phyloP scores from a whole-genome alignment of 2,113 vertebrate species.

The Gobius niger region DNA sequence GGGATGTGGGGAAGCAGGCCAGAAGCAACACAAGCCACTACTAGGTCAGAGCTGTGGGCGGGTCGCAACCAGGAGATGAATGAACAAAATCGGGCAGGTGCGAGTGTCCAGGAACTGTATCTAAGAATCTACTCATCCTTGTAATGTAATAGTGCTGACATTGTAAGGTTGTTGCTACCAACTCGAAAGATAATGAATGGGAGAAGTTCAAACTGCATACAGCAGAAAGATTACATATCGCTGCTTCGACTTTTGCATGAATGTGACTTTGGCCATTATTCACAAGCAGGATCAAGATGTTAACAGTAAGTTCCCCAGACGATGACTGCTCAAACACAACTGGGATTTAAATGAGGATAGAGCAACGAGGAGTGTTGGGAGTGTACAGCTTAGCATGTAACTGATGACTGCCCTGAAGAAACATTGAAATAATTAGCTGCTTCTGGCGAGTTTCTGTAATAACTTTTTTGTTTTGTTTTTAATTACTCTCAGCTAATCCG shows the following conservation, averaged over 20 bases:
- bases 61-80: conserved; percentile 27
- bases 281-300: background rate
- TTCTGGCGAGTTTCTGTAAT: conserved; percentile 44
- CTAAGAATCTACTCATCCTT: conserved; percentile 7
- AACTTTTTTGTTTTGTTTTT: conserved; percentile 35
- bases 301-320: background rate
- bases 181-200: conserved; percentile 7
- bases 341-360: background rate
- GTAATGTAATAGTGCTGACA: conserved; percentile 1
- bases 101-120: conserved; percentile 35
- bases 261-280: conserved; percentile 13
- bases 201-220: conserved; percentile 2
- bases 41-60: conserved; percentile 35
- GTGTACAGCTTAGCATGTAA: conserved; percentile 2
- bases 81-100: conserved; percentile 47
- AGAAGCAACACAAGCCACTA: conserved; percentile 26
- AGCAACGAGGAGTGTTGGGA: background rate
- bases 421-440: conserved; percentile 28
- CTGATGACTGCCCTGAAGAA: conserved; percentile 26
- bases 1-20: conserved; percentile 54
- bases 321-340: background rate
- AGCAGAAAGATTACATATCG: background rate
- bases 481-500: conserved; percentile 49
- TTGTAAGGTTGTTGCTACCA: conserved; percentile 1
- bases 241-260: conserved; percentile 6